phyloP scores from a whole-genome alignment of 1,140 invertebrate species.

The Drosophila repletoides region DNA sequence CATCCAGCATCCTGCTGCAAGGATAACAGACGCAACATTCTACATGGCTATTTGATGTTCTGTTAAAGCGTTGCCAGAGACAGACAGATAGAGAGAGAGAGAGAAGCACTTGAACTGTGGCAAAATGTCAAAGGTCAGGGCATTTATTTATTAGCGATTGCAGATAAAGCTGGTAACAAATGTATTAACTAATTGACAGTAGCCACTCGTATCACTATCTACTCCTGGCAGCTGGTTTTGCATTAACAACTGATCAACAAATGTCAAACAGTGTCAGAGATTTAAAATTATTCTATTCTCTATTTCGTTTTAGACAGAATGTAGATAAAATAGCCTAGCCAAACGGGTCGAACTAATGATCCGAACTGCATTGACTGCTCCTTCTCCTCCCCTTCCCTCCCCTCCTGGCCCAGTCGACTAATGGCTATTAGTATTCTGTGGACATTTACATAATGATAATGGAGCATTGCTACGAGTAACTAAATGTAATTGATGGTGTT shows the following conservation, averaged over 20 bases:
- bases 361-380: conserved; percentile 8
- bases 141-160: conserved; percentile 74
- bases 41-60: conserved; percentile 43
- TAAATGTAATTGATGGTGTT: conserved; percentile 22
- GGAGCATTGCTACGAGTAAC: no score
- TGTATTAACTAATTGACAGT: conserved; percentile 69
- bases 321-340: background rate
- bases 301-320: background rate
- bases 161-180: conserved; percentile 59
- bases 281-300: background rate
- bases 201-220: background rate
- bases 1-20: conserved; percentile 17
- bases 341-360: conserved; percentile 12
- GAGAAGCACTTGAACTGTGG: background rate
- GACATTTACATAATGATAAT: conserved; percentile 26
- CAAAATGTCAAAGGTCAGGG: conserved; percentile 49
- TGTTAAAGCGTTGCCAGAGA: conserved; percentile 21
- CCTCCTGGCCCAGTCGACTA: no score
- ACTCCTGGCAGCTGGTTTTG: background rate
- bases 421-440: background rate
- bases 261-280: background rate
- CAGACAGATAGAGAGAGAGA: background rate
- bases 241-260: conserved; percentile 4
- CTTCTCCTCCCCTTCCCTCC: no score
- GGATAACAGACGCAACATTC: conserved; percentile 33